Conservation (phyloP, 2,888 invertebrate genomes). For the Cryptocephalus primarius region DNA sequence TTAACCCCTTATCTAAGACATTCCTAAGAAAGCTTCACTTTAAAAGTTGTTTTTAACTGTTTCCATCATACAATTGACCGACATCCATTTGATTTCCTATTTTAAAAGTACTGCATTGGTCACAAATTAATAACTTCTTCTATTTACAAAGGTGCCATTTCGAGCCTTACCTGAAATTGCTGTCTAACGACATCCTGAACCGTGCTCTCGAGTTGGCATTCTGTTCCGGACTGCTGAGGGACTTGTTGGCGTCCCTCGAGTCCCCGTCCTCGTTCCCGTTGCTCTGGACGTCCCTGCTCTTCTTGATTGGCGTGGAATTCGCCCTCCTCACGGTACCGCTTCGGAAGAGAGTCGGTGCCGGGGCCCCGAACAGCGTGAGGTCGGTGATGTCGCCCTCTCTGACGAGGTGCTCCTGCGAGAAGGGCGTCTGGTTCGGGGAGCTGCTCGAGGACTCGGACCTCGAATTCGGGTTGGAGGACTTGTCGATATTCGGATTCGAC, state of each 20-base stretch:
- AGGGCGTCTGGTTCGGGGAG: slow-evolving; percentile 25
- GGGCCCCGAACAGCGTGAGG: slow-evolving; percentile 26
- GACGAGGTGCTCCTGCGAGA: slow-evolving; percentile 22
- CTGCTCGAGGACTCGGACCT: slow-evolving; percentile 29
- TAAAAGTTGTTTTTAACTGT: too few species aligned
- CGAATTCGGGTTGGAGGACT: slow-evolving; percentile 17
- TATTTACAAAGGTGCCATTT: too few species aligned
- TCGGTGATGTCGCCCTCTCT: slow-evolving; percentile 19
- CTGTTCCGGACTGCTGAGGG: slow-evolving; percentile 11
- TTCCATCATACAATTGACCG: too few species aligned
- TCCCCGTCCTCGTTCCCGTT: slow-evolving; percentile 6
- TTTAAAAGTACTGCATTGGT: too few species aligned
- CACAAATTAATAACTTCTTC: too few species aligned
- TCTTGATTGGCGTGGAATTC: slow-evolving; percentile 17
- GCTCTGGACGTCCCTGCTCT: slow-evolving; percentile 11
- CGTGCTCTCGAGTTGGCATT: slow-evolving; percentile 6
- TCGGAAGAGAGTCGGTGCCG: slow-evolving; percentile 24
- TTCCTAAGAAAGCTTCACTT: too few species aligned
- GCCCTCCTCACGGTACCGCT: slow-evolving; percentile 33
- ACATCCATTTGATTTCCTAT: too few species aligned
- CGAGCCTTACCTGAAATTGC: slow-evolving; percentile 14
- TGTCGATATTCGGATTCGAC: too few species aligned
- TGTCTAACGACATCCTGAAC: slow-evolving; percentile 17
- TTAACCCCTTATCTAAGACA: too few species aligned
- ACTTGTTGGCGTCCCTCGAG: slow-evolving; percentile 4